Conservation (phyloP, 2,888 invertebrate genomes). For the Lycocerus yunnanus region DNA sequence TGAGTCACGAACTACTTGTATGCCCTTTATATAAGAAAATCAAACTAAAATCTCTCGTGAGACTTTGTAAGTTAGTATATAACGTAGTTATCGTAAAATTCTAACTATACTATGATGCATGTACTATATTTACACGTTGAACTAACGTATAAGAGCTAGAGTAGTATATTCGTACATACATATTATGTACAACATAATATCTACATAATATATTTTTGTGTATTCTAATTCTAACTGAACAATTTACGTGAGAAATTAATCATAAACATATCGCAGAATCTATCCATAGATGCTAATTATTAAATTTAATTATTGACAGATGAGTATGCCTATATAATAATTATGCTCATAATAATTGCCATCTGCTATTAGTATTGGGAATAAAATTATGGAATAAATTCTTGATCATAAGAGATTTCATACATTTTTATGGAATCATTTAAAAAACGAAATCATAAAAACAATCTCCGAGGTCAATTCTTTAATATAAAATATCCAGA, state of each 20-base stretch:
- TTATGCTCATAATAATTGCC: neutral
- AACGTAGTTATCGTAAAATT: too few species aligned
- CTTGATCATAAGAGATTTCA: neutral
- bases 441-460: neutral
- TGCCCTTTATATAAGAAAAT: neutral
- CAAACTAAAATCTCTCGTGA: neutral
- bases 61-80: too few species aligned
- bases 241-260: neutral
- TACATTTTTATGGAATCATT: neutral
- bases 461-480: conserved; percentile 5
- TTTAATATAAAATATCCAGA: neutral
- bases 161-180: too few species aligned
- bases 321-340: neutral
- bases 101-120: too few species aligned
- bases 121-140: too few species aligned
- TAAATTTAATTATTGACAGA: neutral
- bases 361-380: neutral
- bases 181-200: too few species aligned
- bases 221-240: neutral
- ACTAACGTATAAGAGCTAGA: too few species aligned
- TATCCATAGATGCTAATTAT: neutral
- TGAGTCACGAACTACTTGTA: neutral
- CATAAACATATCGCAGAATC: neutral
- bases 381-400: neutral
- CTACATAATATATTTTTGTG: too few species aligned